Conservation (phyloP, 2,888 invertebrate species). For the Malthinus seriepunctatus region DNA sequence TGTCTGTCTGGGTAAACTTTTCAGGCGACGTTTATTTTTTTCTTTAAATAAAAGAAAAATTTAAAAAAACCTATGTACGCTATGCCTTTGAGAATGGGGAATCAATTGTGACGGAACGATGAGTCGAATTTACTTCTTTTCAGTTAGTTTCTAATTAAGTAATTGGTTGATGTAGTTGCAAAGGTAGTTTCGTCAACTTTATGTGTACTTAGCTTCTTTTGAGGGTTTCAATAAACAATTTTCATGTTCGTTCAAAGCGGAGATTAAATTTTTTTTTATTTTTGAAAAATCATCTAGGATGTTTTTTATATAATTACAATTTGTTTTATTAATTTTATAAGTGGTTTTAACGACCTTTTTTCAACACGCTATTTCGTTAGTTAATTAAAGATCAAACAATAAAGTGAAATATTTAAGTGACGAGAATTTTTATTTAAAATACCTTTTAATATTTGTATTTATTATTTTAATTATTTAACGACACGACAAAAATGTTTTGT, state of each 20-base stretch:
- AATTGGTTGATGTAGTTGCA: slow-evolving; percentile 6
- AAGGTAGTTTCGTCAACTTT: slow-evolving; percentile 2
- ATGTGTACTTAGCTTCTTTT: not conserved
- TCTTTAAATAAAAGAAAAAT: not conserved
- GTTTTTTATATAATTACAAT: not conserved
- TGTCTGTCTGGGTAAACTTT: slow-evolving; percentile 30
- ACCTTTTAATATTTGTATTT: too few relatives aligned
- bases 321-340: slow-evolving; percentile 1
- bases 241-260: not conserved
- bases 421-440: not conserved
- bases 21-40: slow-evolving; percentile 7
- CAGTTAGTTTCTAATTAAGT: slow-evolving; percentile 7
- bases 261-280: not conserved
- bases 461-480: too few relatives aligned
- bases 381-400: slow-evolving; percentile 3
- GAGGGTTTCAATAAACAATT: not conserved
- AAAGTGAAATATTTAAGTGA: slow-evolving; percentile 2
- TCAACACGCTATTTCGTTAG: slow-evolving; percentile 2
- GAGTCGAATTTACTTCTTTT: not conserved
- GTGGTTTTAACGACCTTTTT: not conserved
- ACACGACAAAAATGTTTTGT: too few relatives aligned
- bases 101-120: slow-evolving; percentile 3
- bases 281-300: too few relatives aligned
- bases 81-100: not conserved
- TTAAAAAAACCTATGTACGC: not conserved